A percentile compares a stretch with the other conserved stretches of the same genome.
phyloP scores from a whole-genome alignment of 2,888 invertebrate species.

The Prenolepis imparis region DNA sequence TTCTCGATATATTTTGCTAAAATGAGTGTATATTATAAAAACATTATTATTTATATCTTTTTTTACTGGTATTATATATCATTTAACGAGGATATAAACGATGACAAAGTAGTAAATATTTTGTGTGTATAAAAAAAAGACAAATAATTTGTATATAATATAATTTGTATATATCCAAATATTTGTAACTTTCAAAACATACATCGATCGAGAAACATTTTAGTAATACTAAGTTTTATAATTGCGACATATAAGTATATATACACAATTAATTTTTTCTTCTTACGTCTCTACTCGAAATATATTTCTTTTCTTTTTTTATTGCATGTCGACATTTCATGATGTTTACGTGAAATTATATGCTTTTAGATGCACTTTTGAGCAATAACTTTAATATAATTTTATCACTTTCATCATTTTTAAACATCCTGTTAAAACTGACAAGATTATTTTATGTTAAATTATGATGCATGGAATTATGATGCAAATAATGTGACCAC shows the following conservation, averaged over 20 bases:
- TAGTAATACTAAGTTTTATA: constrained; percentile 72
- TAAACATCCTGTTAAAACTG: not conserved
- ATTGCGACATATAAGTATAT: constrained; percentile 34
- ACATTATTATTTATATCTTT: constrained; percentile 31
- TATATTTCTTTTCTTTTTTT: constrained; percentile 20
- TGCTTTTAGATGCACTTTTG: not conserved
- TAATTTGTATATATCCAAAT: constrained; percentile 77
- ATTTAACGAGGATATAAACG: constrained; percentile 68
- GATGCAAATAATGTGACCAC: not conserved
- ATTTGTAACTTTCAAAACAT: constrained; percentile 78
- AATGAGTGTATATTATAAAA: constrained; percentile 50
- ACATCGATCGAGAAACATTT: constrained; percentile 68
- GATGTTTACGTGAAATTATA: constrained; percentile 17
- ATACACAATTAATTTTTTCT: constrained; percentile 15
- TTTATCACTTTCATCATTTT: constrained; percentile 10
- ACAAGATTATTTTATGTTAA: constrained; percentile 3
- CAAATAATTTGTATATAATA: constrained; percentile 80
- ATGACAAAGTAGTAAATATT: constrained; percentile 63
- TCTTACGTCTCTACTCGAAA: not conserved
- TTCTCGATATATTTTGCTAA: constrained; percentile 16
- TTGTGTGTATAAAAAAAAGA: constrained; percentile 75
- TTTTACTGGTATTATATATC: constrained; percentile 3
- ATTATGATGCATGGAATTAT: not conserved
- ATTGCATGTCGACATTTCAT: constrained; percentile 19
- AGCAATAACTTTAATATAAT: constrained; percentile 40